A percentile compares a stretch with the other conserved stretches of the same genome.
Conservation (phyloP, 37 sponge, comb jelly and placozoan species). For the Beroe ovata region DNA sequence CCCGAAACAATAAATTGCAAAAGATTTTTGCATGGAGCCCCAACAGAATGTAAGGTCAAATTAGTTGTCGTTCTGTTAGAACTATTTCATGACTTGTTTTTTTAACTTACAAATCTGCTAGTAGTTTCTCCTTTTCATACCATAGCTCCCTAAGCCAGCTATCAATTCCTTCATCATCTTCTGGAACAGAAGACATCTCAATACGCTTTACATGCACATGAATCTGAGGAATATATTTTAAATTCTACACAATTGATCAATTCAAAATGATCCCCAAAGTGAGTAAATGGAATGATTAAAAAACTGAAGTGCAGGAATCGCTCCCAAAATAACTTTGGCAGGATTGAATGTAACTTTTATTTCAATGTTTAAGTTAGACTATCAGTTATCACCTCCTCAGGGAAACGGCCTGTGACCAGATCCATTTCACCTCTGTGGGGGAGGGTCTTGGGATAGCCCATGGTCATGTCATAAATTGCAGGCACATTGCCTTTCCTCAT, state of each 20-base stretch:
- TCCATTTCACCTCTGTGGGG: constrained; percentile 36
- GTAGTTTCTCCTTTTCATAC: constrained; percentile 48
- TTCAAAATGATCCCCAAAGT: no score
- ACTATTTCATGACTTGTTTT: no score
- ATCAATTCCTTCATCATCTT: not conserved
- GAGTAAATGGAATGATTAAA: no score
- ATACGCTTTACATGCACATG: constrained; percentile 7
- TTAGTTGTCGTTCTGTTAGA: no score
- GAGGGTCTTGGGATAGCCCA: constrained; percentile 66
- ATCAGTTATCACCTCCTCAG: constrained; percentile 67
- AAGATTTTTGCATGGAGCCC: no score
- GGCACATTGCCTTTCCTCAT: constrained; percentile 63
- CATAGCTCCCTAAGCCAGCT: constrained; percentile 20
- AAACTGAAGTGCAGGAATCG: no score
- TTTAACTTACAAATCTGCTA: constrained; percentile 46
- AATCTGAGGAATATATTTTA: constrained; percentile 17
- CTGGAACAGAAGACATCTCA: not conserved
- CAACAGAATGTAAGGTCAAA: no score
- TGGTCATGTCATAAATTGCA: constrained; percentile 66
- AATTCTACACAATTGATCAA: no score
- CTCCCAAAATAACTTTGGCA: no score
- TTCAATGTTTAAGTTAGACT: no score
- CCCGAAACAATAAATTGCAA: no score
- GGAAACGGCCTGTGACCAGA: constrained; percentile 45
- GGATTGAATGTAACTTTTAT: no score